These are phyloP conservation scores for Pandemis cinnamomeana DNA, from an alignment of 2,888 invertebrate species.

Conservation along the genomic window DNA sequence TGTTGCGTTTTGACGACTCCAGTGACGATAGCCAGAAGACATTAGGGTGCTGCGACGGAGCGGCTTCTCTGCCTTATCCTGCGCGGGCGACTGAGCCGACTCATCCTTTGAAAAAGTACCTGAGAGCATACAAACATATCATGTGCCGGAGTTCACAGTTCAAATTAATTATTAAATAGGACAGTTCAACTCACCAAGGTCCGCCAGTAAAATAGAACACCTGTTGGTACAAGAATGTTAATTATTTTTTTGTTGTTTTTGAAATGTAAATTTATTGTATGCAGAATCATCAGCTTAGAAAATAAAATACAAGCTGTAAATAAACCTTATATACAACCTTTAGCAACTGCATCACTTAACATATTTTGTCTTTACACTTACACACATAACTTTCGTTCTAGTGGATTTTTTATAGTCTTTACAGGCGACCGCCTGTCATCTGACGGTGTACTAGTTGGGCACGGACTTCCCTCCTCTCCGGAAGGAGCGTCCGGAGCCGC, in stretches of 20 bases:
- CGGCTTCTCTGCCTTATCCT: slow-evolving; percentile 15
- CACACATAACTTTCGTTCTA: slow-evolving; percentile 59
- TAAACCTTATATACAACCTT: slow-evolving; percentile 79
- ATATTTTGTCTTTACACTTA: slow-evolving; percentile 70
- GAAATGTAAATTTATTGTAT: slow-evolving; percentile 74
- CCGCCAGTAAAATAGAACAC: slow-evolving; percentile 50
- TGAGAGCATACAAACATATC: slow-evolving; percentile 57
- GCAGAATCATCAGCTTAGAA: slow-evolving; percentile 65
- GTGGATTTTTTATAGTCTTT: slow-evolving; percentile 59
- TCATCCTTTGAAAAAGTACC: slow-evolving; percentile 60
- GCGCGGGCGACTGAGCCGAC: slow-evolving; percentile 26
- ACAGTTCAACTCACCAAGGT: slow-evolving; percentile 73
- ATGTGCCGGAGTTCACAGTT: slow-evolving; percentile 51
- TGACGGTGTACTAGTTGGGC: slow-evolving; percentile 63
- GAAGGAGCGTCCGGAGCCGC: slow-evolving; percentile 67
- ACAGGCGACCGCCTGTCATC: slow-evolving; percentile 51
- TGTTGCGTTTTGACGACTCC: slow-evolving; percentile 57
- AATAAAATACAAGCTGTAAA: slow-evolving; percentile 77
- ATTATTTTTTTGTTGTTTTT: slow-evolving; percentile 59
- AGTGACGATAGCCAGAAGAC: slow-evolving; percentile 21
- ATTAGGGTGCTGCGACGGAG: not conserved
- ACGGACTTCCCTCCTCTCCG: slow-evolving; percentile 73
- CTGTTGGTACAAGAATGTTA: slow-evolving; percentile 59
- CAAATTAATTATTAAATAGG: slow-evolving; percentile 57
- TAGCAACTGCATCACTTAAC: slow-evolving; percentile 63